Percentiles rank a stretch among this genome's conserved stretches.
Conservation (phyloP, 2,797 vertebrate genomes). For the Molossus alvarezi region DNA sequence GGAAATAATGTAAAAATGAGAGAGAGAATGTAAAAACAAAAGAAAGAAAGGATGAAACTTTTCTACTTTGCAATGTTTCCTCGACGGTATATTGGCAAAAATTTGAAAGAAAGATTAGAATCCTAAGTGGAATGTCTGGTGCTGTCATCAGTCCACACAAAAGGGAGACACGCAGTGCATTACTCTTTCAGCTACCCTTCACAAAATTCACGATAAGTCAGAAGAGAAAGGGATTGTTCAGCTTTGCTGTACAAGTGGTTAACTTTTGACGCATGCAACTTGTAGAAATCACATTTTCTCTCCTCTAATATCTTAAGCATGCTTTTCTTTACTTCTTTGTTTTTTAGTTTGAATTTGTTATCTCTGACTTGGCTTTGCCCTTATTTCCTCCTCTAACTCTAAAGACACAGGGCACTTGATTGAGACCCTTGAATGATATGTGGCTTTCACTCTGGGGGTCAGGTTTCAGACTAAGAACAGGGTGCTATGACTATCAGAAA, state of each 20-base stretch:
- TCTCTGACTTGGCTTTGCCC: neutral
- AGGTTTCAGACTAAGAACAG: neutral
- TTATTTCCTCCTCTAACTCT: neutral
- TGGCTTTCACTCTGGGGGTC: neutral
- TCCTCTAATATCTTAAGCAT: neutral
- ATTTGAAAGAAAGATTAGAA: neutral
- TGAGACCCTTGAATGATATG: neutral
- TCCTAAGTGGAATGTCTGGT: neutral
- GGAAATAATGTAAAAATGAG: neutral
- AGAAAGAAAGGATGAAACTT: neutral
- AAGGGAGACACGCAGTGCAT: neutral
- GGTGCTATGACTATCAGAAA: neutral
- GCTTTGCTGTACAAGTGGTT: neutral
- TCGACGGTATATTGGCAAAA: neutral
- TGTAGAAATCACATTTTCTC: constrained; percentile 30
- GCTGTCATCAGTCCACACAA: neutral
- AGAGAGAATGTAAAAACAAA: neutral
- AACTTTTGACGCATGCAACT: neutral
- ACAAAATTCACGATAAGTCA: neutral
- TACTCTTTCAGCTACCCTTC: neutral
- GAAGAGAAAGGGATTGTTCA: neutral
- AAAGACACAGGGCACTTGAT: neutral
- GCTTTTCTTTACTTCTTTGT: neutral
- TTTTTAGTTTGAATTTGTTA: neutral
- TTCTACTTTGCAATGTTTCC: constrained; percentile 3